Evolutionary conservation across 2,113 vertebrate genomes (phyloP), one percentile per base, ranked within the genome.

Genomic region (Callaeas wilsoni): DNA sequence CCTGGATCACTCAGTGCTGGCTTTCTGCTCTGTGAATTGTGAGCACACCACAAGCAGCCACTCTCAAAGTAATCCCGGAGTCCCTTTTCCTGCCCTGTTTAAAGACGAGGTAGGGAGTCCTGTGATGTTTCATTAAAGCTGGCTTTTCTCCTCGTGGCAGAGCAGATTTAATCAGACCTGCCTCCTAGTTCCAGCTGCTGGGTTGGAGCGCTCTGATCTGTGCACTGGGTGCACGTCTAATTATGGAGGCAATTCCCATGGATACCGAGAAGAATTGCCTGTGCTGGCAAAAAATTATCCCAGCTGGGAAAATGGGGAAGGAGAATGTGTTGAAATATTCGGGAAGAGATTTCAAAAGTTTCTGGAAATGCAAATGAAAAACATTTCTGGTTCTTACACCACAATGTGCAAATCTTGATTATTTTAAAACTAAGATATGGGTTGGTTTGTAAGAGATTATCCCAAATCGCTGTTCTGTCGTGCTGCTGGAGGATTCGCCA

Each of bases 241-340:
- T 97, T 98, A 97, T 22, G 94, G 93, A 96, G 96, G 96, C 97
- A 94, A 97, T 98, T 96, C 96, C 93, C 97, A 95, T 96, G 96
- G 97, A 96, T 95, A 97, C 96, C 82, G 33, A 96, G 89, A 96
- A 97, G 96, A 96, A 97, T 90, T 92, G 93, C 79, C 87, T 94
- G 88, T 88, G 47, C 93, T 50, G 89, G 82, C 91, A 97, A 96
- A 96, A 96, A 87, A 90, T 42, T 70, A 95, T 97, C 95, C 94
- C 87, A 96, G 93, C 96, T 91, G 96, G 96, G 97, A 82, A 94
- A 69, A 89, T 1, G 23, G 79, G 21, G 84, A 80, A 83, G 84
- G 80, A 56, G 91, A 96, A 93, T 12, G 73, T 27, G 68, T 89
- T 87, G 69, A 93, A 92, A 87, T 82, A 88, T 79, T 95, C 26